A percentile compares a stretch with the other conserved stretches of the same genome.
phyloP scores from a whole-genome alignment of 2,113 vertebrate genomes.

The Rhea americana region DNA sequence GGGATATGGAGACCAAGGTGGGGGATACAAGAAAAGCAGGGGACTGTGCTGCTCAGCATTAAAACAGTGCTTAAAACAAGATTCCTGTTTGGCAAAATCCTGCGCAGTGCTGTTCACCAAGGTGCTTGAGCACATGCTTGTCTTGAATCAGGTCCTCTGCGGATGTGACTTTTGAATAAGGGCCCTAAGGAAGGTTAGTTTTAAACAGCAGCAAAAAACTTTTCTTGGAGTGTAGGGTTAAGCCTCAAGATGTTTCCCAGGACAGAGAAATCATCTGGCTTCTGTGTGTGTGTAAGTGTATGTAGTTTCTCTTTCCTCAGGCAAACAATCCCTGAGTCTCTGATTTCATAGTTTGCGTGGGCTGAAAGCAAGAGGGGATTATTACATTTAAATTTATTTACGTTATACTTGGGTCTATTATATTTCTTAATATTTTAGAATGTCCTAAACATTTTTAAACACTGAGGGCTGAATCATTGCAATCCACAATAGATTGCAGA shows the following conservation, averaged over 20 bases:
- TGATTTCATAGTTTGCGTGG: neutral
- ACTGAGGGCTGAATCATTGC: neutral
- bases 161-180: neutral
- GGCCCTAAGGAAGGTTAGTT: neutral
- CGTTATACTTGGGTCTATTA: slow-evolving; percentile 10
- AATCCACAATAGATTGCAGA: neutral
- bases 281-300: neutral
- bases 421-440: slow-evolving; percentile 51
- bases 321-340: neutral
- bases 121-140: neutral
- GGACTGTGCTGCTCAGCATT: neutral
- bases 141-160: neutral
- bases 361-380: neutral
- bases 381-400: slow-evolving; percentile 43
- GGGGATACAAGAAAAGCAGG: neutral
- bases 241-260: neutral
- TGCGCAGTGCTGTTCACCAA: neutral
- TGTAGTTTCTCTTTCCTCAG: slow-evolving; percentile 15
- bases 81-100: fast-evolving
- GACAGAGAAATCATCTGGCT: neutral
- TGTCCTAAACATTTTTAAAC: slow-evolving; percentile 21
- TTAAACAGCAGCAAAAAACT: neutral
- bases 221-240: neutral
- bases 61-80: neutral
- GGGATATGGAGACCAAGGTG: neutral